Evolutionary conservation across 2,113 vertebrate species (phyloP), one percentile per base, ranked within the genome.

Genomic region (Lepus timidus): DNA sequence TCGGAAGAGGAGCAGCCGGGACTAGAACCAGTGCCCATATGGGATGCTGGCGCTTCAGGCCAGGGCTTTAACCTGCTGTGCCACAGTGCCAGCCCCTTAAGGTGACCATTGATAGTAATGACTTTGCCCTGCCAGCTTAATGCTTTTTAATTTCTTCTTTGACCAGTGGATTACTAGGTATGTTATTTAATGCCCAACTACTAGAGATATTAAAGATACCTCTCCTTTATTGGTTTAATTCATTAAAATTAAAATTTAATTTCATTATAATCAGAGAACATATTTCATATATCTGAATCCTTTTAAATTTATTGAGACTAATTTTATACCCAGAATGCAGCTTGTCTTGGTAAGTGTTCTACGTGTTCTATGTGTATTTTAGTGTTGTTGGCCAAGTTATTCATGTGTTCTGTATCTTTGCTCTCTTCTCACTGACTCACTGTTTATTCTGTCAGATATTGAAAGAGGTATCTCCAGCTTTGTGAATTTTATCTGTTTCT

Each of bases 271-370:
- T 67, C 19, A 74, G 55, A 85, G 29, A 93, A 61, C 36, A 90
- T 39, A 49, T 31, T 74, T 90, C 74, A 85, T 80, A n/a, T 73
- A 62, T 68, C 39, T 62, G 25, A 90, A 81, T 10, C 10, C 52
- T 55, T 95, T 80, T 78, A n/a, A 51, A 33, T 90, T 80, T 90
- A 68, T 68, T 80, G 52, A 93, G 78, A 78, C 10, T 71, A 75
- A 20, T 85, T 93, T 91, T 51, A 85, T 93, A 13, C 51, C 58
- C 12, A 9, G 20, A 74, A 80, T 91, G 61, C 73, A 51, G 27
- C 74, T 88, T 55, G 31, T 49, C 61, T 67, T 79, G 33, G 4
- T 86, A 85, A 94, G 16, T 65, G 44, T 64, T 27, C 25, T 39
- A 22, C 17, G 10, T 83, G 29, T 8, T 44, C 68, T 88, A 27